Conservation (phyloP, 2,113 vertebrate genomes). For the Clarias magur region DNA sequence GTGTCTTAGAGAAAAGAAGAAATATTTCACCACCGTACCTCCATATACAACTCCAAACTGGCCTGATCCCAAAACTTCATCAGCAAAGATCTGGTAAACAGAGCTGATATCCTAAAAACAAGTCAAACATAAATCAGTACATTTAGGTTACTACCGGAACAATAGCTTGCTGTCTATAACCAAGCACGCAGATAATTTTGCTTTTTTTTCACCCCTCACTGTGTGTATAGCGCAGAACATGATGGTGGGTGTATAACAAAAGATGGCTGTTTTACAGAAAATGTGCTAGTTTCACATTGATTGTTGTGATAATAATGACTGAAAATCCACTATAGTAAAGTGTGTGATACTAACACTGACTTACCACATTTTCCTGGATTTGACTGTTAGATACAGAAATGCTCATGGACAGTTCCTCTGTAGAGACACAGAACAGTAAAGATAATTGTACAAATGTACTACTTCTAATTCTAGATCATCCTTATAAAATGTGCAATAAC, state of each 20-base stretch:
- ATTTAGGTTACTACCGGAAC: conserved; percentile 2
- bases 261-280: conserved; percentile 12
- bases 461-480: background rate
- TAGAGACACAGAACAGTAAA: conserved; percentile 42
- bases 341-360: conserved; percentile 63
- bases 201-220: background rate
- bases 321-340: conserved; percentile 54
- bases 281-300: conserved; percentile 56
- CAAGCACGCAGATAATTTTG: background rate
- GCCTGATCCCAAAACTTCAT: conserved; percentile 96
- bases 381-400: conserved; percentile 98
- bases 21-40: conserved; percentile 74
- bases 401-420: conserved; percentile 94
- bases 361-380: conserved; percentile 97
- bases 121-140: conserved; percentile 42
- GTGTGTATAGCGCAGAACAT: background rate
- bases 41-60: conserved; percentile 98
- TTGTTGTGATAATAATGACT: conserved; percentile 1
- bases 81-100: conserved; percentile 98
- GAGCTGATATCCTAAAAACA: conserved; percentile 89
- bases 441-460: background rate
- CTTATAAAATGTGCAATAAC: background rate
- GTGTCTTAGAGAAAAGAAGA: background rate
- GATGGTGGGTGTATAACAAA: background rate
- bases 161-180: background rate